phyloP scores from a whole-genome alignment of 2,888 invertebrate genomes.

The Onthophagus sagittarius region DNA sequence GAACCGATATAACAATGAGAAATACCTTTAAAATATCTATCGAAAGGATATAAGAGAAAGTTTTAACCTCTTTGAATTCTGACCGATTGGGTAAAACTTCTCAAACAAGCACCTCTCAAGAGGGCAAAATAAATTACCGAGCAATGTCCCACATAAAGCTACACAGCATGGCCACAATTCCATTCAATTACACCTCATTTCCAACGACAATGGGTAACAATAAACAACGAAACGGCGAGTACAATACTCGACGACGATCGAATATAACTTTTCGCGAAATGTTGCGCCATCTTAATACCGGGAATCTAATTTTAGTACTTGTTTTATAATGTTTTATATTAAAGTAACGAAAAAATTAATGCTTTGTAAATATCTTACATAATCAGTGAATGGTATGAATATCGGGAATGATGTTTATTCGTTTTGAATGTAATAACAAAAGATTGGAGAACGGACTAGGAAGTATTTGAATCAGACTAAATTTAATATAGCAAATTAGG shows the following conservation, averaged over 20 bases:
- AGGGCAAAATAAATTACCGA: neutral
- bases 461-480: too few species aligned
- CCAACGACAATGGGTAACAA: neutral
- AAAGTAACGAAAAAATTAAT: too few species aligned
- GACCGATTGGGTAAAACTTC: neutral
- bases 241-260: neutral
- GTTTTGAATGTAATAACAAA: too few species aligned
- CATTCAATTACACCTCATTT: neutral
- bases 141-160: neutral
- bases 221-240: neutral
- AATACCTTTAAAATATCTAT: too few species aligned
- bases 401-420: too few species aligned
- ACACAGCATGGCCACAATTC: neutral
- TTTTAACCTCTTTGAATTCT: neutral
- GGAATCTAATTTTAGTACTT: too few species aligned
- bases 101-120: neutral
- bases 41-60: too few species aligned
- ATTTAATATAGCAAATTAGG: too few species aligned
- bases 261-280: neutral
- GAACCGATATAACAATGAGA: neutral
- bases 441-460: too few species aligned
- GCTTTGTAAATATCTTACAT: too few species aligned
- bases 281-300: neutral
- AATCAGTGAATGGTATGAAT: too few species aligned
- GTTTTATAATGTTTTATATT: too few species aligned